Base-by-base conservation (phyloP, 2,113 vertebrate genomes). In the Ptychochromis oligacanthus region DNA sequence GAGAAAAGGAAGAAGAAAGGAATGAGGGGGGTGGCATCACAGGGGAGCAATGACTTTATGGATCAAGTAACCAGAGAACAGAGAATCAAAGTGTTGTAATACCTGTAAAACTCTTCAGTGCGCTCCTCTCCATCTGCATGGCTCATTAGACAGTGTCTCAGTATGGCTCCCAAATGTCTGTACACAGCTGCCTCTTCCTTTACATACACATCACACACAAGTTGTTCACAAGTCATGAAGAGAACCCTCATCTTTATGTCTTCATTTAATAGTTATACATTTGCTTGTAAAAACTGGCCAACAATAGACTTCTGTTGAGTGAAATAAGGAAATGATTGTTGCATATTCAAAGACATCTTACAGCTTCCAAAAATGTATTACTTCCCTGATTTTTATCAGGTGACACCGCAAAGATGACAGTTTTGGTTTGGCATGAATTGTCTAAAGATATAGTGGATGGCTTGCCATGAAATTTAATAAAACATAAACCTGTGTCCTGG, bases 51-150 rank as follows among this genome's bases (percentile, higher is more conserved):
- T 15, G 28, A 46, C 12, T 60, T 4, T 13, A 28, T 34, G 20
- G 65, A 11, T 22, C n/a, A 28, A 31, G 57, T 31, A 13, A 61
- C 31, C 11, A 55, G 4, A 58, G 8, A 67, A 28, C 7, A 46
- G 78, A 57, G 8, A 77, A 15, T 55, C 9, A 36, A n/a, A 7
- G 46, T 17, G 74, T 5, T 22, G 9, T 65, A 79, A 82, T 72
- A 99, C 98, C 98, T 97, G 86, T 97, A 97, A 88, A 98, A 96
- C 88, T 99, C 97, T 80, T 99, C 97, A 0, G 97, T 98, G 28
- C 95, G 92, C 57, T 99, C 97, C 59, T 97, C 97, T 40, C 96
- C 97, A 0, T 97, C 97, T 1, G 97, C 95, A 7, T 77, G 87
- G 81, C 96, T 95, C 96, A 97, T 95, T 60, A 99, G 92, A 89